phyloP scores from a whole-genome alignment of 2,113 vertebrate genomes.

The Phalacrocorax aristotelis region DNA sequence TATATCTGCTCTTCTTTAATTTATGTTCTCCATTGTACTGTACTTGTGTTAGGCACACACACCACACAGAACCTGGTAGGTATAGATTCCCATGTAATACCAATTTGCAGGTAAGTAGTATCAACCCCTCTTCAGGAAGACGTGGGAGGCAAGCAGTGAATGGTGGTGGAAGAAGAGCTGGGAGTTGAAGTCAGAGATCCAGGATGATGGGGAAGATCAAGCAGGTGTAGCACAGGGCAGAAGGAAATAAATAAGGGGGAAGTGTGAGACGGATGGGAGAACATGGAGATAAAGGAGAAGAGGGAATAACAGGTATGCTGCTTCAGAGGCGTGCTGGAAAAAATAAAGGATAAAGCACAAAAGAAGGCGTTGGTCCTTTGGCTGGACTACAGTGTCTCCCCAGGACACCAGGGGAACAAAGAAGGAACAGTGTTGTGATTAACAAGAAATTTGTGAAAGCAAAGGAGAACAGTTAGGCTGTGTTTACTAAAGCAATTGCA shows the following conservation, averaged over 20 bases:
- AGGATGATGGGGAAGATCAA: background rate
- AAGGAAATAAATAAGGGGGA: background rate
- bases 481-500: background rate
- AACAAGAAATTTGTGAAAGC: background rate
- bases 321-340: background rate
- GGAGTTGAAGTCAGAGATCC: background rate
- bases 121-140: background rate
- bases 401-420: background rate
- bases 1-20: background rate
- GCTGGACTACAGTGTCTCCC: background rate
- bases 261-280: background rate
- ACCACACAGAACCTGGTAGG: background rate
- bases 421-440: background rate
- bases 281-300: background rate
- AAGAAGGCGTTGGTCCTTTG: background rate
- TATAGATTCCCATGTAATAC: background rate
- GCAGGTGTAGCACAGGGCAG: background rate
- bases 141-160: rapidly evolving
- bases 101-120: background rate
- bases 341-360: background rate
- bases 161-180: background rate
- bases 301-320: background rate
- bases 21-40: background rate
- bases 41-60: background rate
- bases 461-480: background rate